Evolutionary conservation across 2,797 vertebrate genomes (phyloP).

Genomic region (Fratercula arctica): DNA sequence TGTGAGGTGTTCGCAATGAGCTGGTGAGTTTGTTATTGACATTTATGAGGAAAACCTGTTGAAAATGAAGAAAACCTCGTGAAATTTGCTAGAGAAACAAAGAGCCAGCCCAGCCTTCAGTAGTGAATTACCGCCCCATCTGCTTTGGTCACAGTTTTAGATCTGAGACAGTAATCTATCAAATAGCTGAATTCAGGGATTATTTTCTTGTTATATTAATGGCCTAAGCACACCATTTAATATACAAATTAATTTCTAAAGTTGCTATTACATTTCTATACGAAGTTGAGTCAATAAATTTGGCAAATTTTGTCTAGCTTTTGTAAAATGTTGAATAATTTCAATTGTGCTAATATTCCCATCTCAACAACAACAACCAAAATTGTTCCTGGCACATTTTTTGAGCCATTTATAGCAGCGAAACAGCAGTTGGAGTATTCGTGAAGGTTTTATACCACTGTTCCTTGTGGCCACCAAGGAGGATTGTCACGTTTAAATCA

Average conservation of each 20-base stretch:
- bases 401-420: not conserved
- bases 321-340: not conserved
- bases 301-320: not conserved
- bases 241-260: not conserved
- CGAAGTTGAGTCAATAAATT: not conserved
- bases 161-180: conserved; percentile 20
- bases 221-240: not conserved
- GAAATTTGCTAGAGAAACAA: not conserved
- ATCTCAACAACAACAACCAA: not conserved
- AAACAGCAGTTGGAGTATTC: not conserved
- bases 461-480: not conserved
- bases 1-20: not conserved
- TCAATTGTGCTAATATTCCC: not conserved
- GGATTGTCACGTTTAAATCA: not conserved
- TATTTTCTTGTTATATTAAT: not conserved
- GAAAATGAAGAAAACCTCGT: not conserved
- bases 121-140: not conserved
- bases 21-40: not conserved
- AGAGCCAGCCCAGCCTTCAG: not conserved
- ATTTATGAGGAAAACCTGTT: not conserved
- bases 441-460: not conserved
- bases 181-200: conserved; percentile 16
- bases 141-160: not conserved
- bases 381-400: not conserved
- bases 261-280: not conserved